Conservation (phyloP, 2,113 vertebrate species). For the Lasiurus cinereus region DNA sequence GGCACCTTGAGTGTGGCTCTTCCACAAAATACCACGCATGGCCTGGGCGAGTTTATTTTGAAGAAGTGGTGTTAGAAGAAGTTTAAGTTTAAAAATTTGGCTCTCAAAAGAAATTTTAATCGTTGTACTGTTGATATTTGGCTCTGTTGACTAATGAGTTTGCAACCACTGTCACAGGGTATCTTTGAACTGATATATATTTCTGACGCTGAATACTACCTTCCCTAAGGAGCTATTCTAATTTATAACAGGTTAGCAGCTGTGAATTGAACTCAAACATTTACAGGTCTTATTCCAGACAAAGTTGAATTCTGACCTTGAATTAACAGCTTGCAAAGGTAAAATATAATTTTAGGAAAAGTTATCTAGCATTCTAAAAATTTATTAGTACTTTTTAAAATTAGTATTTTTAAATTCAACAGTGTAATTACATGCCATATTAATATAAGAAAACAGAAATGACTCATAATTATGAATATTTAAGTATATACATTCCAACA, state of each 20-base stretch:
- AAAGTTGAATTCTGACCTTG: slow-evolving; percentile 22
- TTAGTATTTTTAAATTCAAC: slow-evolving; percentile 29
- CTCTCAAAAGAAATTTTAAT: too few species aligned
- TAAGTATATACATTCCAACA: slow-evolving; percentile 61
- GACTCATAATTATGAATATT: slow-evolving; percentile 70
- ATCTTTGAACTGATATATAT: neutral
- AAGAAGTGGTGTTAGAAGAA: too few species aligned
- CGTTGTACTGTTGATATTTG: too few species aligned
- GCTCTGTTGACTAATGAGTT: too few species aligned
- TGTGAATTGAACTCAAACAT: neutral
- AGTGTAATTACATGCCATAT: neutral
- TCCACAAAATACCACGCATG: too few species aligned
- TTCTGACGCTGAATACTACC: neutral
- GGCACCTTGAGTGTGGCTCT: too few species aligned
- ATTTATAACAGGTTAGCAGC: slow-evolving; percentile 6
- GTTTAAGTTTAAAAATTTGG: too few species aligned
- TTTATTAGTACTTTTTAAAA: slow-evolving; percentile 11
- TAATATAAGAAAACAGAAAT: slow-evolving; percentile 11
- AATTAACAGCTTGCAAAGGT: slow-evolving; percentile 20
- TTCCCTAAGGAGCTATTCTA: neutral
- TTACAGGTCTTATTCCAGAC: slow-evolving; percentile 27
- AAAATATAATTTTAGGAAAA: slow-evolving; percentile 46
- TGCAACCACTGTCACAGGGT: neutral
- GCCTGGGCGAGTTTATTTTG: too few species aligned
- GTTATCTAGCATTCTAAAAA: slow-evolving; percentile 23